Conservation (phyloP, 2,113 vertebrate species). For the Pica pica region DNA sequence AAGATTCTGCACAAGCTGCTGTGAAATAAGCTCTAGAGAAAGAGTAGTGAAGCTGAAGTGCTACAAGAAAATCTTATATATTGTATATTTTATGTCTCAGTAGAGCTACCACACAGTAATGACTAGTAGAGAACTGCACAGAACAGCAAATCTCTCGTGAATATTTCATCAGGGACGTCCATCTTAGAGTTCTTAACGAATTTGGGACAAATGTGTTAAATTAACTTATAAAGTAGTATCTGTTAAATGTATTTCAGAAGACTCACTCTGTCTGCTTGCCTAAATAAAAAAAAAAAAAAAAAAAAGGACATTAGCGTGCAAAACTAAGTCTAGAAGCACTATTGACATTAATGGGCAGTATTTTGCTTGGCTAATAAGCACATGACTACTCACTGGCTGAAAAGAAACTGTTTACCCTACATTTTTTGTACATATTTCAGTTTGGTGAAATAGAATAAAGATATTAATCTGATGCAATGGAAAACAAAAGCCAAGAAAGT, state of each 20-base stretch:
- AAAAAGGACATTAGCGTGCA: not conserved
- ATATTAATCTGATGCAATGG: not conserved
- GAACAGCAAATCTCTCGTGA: not conserved
- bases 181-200: not conserved
- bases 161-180: not conserved
- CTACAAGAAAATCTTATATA: not conserved
- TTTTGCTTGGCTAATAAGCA: not conserved
- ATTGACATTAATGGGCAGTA: not conserved
- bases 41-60: not conserved
- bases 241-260: not conserved
- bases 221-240: not conserved
- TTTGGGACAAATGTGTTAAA: not conserved
- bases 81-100: not conserved
- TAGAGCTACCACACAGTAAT: not conserved
- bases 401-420: not conserved
- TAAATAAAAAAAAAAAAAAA: not conserved
- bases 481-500: not conserved
- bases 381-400: not conserved
- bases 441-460: not conserved
- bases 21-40: slow-evolving; percentile 9
- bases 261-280: not conserved
- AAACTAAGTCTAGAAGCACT: not conserved
- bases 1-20: not conserved
- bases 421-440: not conserved
- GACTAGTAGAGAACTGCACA: not conserved